These are phyloP conservation scores for Volucella inanis DNA, from an alignment of 2,888 invertebrate genomes.

Conservation along the genomic window DNA sequence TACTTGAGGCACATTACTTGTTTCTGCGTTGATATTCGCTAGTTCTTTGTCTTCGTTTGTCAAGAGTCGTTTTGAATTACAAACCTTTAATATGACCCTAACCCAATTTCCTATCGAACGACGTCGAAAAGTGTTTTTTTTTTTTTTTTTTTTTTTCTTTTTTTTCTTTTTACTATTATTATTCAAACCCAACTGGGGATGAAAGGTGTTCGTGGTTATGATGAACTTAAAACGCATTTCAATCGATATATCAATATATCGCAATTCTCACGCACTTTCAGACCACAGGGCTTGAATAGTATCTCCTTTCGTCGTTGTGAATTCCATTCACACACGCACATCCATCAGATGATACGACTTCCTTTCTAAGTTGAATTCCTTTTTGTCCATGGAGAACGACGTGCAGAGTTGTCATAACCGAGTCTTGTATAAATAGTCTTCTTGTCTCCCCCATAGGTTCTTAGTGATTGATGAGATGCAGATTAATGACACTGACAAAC, in stretches of 20 bases:
- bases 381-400: slow-evolving; percentile 52
- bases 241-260: slow-evolving; percentile 43
- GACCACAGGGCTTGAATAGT: slow-evolving; percentile 31
- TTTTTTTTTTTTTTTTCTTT: too few relatives aligned
- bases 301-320: slow-evolving; percentile 39
- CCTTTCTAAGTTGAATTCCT: slow-evolving; percentile 48
- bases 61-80: slow-evolving; percentile 65
- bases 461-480: slow-evolving; percentile 74
- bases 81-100: slow-evolving; percentile 70
- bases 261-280: slow-evolving; percentile 57
- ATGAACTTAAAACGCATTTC: slow-evolving; percentile 40
- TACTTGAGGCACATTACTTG: slow-evolving; percentile 39
- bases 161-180: too few relatives aligned
- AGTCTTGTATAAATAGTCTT: slow-evolving; percentile 59
- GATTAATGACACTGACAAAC: slow-evolving; percentile 71
- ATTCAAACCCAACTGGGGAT: background rate
- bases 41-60: slow-evolving; percentile 31
- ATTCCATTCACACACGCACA: slow-evolving; percentile 49
- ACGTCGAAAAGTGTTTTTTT: slow-evolving; percentile 30
- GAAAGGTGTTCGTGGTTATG: background rate
- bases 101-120: slow-evolving; percentile 60
- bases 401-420: slow-evolving; percentile 65
- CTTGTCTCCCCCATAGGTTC: slow-evolving; percentile 38
- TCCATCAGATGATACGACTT: slow-evolving; percentile 53
- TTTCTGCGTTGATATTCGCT: slow-evolving; percentile 49